phyloP scores from a whole-genome alignment of 2,797 vertebrate species.

The Ambastaia sidthimunki region DNA sequence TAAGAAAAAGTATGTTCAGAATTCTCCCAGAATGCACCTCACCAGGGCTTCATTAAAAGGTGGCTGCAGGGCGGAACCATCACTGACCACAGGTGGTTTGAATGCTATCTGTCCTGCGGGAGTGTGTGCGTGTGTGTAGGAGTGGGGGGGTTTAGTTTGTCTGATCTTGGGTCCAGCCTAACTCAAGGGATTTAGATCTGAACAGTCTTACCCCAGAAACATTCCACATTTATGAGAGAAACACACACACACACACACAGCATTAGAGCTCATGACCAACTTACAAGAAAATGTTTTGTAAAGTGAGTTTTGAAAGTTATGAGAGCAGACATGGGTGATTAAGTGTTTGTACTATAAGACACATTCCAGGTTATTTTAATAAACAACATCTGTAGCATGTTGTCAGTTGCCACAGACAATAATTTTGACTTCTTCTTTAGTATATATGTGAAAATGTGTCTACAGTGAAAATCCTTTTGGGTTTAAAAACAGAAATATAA shows the following conservation, averaged over 20 bases:
- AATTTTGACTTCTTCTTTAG: no score
- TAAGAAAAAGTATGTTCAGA: constrained; percentile 37
- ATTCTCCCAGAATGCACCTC: constrained; percentile 62
- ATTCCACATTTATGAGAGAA: constrained; percentile 8
- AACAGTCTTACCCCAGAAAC: constrained; percentile 46
- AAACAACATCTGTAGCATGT: no score
- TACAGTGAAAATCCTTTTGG: no score
- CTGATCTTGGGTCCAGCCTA: constrained; percentile 57
- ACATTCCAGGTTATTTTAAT: no score
- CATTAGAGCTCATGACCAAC: neutral
- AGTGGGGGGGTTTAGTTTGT: constrained; percentile 25
- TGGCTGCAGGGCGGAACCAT: constrained; percentile 90
- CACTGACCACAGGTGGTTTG: constrained; percentile 91
- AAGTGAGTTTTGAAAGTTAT: constrained; percentile 13
- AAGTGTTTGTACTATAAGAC: neutral
- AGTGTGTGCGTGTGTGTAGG: constrained; percentile 26
- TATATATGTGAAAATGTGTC: no score
- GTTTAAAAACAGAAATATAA: no score
- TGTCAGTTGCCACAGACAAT: no score
- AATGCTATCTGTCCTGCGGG: constrained; percentile 61
- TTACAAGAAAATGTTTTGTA: neutral
- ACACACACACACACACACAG: constrained; percentile 34
- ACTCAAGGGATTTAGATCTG: constrained; percentile 55
- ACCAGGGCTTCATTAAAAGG: constrained; percentile 95
- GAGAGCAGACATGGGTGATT: neutral